Base-by-base conservation (phyloP, 2,888 invertebrate species). In the Antheraea assamensis region DNA sequence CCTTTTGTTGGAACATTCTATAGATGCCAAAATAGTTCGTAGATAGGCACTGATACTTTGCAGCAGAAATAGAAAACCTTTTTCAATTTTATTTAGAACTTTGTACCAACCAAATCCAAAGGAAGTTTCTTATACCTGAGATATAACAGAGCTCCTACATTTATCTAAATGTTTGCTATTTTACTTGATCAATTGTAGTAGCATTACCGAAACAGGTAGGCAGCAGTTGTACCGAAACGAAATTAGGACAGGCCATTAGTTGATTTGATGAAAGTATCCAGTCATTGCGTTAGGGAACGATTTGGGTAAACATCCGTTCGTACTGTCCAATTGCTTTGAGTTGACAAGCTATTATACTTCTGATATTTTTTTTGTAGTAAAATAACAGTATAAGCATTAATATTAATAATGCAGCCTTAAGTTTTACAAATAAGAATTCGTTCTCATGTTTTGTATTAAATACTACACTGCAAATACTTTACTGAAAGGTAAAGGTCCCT, bases 181-280 rank as follows among this genome's bases (percentile, higher is more conserved):
- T 68, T 68, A 68, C 35, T 68, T 35, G 68, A 35, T 13, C 3
- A n/a, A 58, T 30, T 70, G 31, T 70, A 68, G n/a, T 27, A n/a
- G 24, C 24, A 24, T 58, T 24, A 58, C 24, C 58, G 24, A 58
- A 58, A 58, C 58, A 58, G 24, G 24, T 64, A 61, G 55, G 70
- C 13, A 61, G 30, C 68, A 52, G 61, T 66, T 27, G 35, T 27
- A 73, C 70, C 52, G 74, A 71, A 76, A 35, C 66, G 74, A 77
- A 78, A 74, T 78, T 77, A 73, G 55, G 72, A 72, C 71, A 71
- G 70, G 55, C 78, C 78, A 81, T 83, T 79, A 81, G 72, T 75
- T 76, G 72, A 80, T 75, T 74, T 80, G 76, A 76, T 71, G 72
- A 75, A 74, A 76, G 72, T 74, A 75, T 72, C 70, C 71, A 75